These are phyloP conservation scores for Donacobius atricapilla DNA, from an alignment of 2,113 vertebrate species.

Conservation along the genomic window DNA sequence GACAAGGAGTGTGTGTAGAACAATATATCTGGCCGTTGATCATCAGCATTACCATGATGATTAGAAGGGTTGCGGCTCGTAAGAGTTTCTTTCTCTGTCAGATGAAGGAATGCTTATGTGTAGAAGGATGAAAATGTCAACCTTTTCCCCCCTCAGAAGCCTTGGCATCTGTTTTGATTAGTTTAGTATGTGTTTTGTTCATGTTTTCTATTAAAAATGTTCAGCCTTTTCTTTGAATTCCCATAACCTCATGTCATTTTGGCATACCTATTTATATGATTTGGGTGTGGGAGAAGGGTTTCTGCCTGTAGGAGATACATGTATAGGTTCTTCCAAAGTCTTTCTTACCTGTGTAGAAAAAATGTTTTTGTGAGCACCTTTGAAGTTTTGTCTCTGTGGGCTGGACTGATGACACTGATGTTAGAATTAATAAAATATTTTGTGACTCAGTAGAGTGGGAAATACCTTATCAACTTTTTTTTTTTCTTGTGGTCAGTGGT, in stretches of 20 bases:
- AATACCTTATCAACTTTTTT: neutral
- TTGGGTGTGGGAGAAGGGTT: neutral
- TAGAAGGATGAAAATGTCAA: neutral
- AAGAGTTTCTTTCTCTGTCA: neutral
- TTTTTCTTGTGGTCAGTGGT: neutral
- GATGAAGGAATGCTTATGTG: neutral
- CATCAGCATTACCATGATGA: neutral
- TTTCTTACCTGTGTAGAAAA: neutral
- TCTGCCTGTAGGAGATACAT: neutral
- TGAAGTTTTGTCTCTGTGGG: neutral
- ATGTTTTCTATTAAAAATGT: neutral
- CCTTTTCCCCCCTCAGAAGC: neutral
- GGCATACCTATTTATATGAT: constrained; percentile 22
- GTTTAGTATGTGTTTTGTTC: neutral
- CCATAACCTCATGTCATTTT: neutral
- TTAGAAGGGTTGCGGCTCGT: neutral
- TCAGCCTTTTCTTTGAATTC: neutral
- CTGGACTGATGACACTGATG: neutral
- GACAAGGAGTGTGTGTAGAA: neutral
- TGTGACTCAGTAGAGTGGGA: neutral
- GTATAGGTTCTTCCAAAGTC: neutral
- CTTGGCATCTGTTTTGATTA: neutral
- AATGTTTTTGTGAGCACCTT: constrained; percentile 15
- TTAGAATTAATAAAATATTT: constrained; percentile 59
- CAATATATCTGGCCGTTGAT: neutral